phyloP scores from a whole-genome alignment of 2,113 vertebrate genomes.

The Engystomops pustulosus region DNA sequence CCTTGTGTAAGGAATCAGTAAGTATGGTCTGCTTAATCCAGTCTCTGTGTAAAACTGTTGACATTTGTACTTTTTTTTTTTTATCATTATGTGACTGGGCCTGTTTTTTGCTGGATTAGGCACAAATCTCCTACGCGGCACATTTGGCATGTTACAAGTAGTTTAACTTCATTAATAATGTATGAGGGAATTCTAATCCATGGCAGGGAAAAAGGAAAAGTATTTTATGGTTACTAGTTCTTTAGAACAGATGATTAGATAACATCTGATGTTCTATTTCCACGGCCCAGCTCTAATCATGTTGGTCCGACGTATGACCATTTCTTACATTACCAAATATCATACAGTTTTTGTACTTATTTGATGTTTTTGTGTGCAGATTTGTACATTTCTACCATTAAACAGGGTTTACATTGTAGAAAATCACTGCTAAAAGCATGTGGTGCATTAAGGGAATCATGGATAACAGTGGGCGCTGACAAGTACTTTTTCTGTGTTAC shows the following conservation, averaged over 20 bases:
- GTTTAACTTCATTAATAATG: slow-evolving; percentile 99
- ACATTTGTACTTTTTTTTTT: slow-evolving; percentile 98
- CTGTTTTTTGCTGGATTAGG: slow-evolving; percentile 99
- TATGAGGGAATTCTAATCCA: slow-evolving; percentile 99
- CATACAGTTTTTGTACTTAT: not conserved
- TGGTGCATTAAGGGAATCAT: slow-evolving; percentile 61
- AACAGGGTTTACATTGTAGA: not conserved
- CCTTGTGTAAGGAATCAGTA: slow-evolving; percentile 84
- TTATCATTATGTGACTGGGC: slow-evolving; percentile 98
- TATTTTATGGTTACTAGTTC: slow-evolving; percentile 75
- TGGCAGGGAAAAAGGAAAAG: slow-evolving; percentile 80
- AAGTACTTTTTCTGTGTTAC: slow-evolving; percentile 76
- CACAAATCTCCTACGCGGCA: slow-evolving; percentile 98
- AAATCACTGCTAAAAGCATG: slow-evolving; percentile 54
- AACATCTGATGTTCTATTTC: slow-evolving; percentile 71
- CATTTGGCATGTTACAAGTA: slow-evolving; percentile 99
- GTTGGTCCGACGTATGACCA: not conserved
- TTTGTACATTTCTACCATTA: no score
- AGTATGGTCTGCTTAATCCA: slow-evolving; percentile 94
- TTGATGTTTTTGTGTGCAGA: no score
- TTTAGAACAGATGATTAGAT: slow-evolving; percentile 78
- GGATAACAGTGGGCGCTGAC: slow-evolving; percentile 71
- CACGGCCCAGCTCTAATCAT: not conserved
- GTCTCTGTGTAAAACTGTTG: slow-evolving; percentile 99
- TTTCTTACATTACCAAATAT: slow-evolving; percentile 2